Conservation (phyloP, 2,888 invertebrate genomes). For the Drosophila testacea region DNA sequence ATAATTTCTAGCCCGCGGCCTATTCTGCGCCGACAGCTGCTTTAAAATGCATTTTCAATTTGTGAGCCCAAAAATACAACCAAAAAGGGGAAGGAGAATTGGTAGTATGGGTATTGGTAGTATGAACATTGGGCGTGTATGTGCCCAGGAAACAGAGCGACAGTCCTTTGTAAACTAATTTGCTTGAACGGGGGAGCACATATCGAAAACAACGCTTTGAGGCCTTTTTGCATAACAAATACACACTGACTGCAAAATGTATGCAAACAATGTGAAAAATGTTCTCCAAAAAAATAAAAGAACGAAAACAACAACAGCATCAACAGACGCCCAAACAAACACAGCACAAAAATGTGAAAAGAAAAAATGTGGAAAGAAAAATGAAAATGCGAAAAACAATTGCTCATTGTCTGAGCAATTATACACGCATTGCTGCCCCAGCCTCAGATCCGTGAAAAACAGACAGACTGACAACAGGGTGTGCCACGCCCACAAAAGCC, state of each 20-base stretch:
- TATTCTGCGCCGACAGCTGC: constrained; percentile 63
- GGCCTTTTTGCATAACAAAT: constrained; percentile 80
- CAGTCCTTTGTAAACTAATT: constrained; percentile 80
- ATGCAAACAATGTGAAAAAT: constrained; percentile 77
- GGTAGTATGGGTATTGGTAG: background rate
- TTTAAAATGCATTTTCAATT: constrained; percentile 81
- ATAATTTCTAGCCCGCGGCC: constrained; percentile 73
- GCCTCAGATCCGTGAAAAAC: constrained; percentile 1
- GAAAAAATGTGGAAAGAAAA: constrained; percentile 27
- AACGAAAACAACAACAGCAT: constrained; percentile 11
- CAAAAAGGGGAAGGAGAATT: background rate
- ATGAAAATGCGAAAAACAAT: constrained; percentile 70
- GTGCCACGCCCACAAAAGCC: background rate
- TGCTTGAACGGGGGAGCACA: constrained; percentile 62
- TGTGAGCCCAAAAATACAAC: constrained; percentile 38
- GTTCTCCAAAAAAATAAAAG: constrained; percentile 38
- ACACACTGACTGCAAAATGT: constrained; percentile 68
- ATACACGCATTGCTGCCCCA: constrained; percentile 77
- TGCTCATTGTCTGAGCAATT: constrained; percentile 80
- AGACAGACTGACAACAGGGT: background rate
- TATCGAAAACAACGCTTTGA: constrained; percentile 75
- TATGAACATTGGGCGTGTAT: constrained; percentile 5
- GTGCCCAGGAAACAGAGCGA: constrained; percentile 27
- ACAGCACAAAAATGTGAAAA: constrained; percentile 5
- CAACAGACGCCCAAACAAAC: constrained; percentile 24